These are phyloP conservation scores for Pedetes capensis DNA, from an alignment of 2,113 vertebrate genomes.

Conservation along the genomic window DNA sequence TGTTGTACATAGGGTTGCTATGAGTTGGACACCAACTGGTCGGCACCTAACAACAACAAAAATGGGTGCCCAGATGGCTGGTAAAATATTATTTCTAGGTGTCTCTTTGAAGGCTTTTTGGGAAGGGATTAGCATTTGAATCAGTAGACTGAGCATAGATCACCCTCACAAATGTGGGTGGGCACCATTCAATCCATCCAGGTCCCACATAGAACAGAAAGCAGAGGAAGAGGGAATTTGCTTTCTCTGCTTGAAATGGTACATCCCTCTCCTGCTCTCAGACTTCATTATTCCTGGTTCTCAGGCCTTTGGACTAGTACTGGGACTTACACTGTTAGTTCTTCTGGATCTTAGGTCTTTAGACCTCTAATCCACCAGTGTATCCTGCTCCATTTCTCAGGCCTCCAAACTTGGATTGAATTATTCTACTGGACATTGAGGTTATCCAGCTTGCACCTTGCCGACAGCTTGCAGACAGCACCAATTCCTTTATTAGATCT, in stretches of 20 bases:
- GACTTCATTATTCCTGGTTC: not conserved
- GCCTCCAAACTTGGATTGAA: not conserved
- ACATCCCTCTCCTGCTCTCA: not conserved
- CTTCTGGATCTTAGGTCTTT: not conserved
- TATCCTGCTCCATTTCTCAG: not conserved
- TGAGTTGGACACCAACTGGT: too few species aligned
- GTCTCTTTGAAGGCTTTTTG: not conserved
- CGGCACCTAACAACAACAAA: too few species aligned
- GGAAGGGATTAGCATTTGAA: not conserved
- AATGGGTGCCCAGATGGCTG: not conserved
- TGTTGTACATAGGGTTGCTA: too few species aligned
- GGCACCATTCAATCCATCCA: not conserved
- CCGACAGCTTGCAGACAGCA: not conserved
- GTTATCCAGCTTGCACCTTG: not conserved
- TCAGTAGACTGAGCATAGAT: not conserved
- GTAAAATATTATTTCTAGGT: not conserved
- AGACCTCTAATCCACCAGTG: not conserved
- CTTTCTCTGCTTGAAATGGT: not conserved
- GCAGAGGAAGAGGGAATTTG: not conserved
- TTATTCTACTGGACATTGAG: not conserved
- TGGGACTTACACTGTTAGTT: not conserved
- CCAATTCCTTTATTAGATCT: not conserved
- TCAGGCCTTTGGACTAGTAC: not conserved
- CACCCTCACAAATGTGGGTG: not conserved
- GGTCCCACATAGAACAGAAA: not conserved